Base-by-base conservation (phyloP, 2,113 vertebrate species). In the Panurus biarmicus region DNA sequence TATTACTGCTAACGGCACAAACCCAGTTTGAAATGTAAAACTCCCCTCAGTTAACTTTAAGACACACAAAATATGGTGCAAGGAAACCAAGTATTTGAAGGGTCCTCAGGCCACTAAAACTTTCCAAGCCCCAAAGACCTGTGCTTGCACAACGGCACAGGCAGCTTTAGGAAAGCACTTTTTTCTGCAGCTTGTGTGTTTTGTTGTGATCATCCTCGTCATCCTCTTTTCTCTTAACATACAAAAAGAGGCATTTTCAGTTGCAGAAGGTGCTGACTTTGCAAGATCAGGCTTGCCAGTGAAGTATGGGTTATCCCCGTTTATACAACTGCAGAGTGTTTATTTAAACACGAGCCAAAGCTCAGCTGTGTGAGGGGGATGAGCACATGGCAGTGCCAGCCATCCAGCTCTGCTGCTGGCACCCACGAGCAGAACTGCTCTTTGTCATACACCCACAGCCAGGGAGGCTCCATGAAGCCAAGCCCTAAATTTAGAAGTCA, bases 401-500 rank as follows among this genome's bases (percentile, higher is more conserved):
- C 28, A 38, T 12, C 45, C 53, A 25, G 48, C 87, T 70, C 50
- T 1, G 35, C 76, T 47, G 64, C 16, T 54, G 73, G 94, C 66
- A 92, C 67, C 72, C 45, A 42, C 7, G 0, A 38, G 80, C 50
- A 89, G 73, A 74, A 58, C 3, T n/a, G 29, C 16, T 94, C 85
- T 38, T 54, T 24, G 31, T 51, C 83, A 35, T 1, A n/a, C 10
- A 48, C 47, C 33, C 84, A 69, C 69, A 21, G 44, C n/a, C 77
- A 38, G 51, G 61, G 44, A 82, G 82, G 54, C 36, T 73, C 77
- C 60, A 11, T 8, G 42, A 91, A 77, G 81, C 77, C 76, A 75
- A 83, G 60, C 67, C 67, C 84, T 75, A 85, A 73, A 83, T 79
- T 88, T 85, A 83, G 89, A 69, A 95, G 60, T 61, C 45, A 75